phyloP scores from a whole-genome alignment of 2,797 vertebrate genomes.

The Rhinoraja longicauda region DNA sequence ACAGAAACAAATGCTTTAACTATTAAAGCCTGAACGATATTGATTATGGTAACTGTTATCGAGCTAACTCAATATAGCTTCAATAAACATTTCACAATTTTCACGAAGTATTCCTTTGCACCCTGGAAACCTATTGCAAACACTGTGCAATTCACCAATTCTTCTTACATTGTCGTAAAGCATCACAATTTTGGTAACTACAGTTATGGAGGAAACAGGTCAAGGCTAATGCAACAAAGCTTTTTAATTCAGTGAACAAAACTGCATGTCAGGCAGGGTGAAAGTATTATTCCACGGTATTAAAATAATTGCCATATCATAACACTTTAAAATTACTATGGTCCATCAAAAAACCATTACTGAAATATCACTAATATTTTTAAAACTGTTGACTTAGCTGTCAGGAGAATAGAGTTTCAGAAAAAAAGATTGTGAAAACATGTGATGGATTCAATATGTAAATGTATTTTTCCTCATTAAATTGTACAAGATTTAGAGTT shows the following conservation, averaged over 20 bases:
- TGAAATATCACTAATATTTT: neutral
- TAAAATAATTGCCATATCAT: constrained; percentile 18
- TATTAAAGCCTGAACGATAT: neutral
- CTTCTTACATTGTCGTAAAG: neutral
- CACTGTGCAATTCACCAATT: neutral
- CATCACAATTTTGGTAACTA: neutral
- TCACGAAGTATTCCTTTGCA: neutral
- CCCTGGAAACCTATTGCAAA: no score
- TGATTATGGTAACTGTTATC: neutral
- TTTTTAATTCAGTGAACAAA: neutral
- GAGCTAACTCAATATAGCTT: neutral
- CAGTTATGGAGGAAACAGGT: neutral
- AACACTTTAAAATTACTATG: constrained; percentile 22
- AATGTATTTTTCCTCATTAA: constrained; percentile 22
- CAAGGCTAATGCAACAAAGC: neutral
- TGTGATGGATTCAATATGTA: neutral
- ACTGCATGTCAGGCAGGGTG: neutral
- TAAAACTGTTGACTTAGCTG: no score
- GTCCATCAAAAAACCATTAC: constrained; percentile 16
- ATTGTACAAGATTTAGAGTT: neutral
- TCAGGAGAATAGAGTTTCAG: constrained; percentile 12
- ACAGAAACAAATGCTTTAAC: neutral
- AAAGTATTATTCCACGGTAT: neutral
- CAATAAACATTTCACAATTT: neutral
- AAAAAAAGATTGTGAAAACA: neutral